Percentiles rank a stretch among this genome's conserved stretches.
Conservation (phyloP, 2,888 invertebrate genomes). For the Serrognathus titanus region DNA sequence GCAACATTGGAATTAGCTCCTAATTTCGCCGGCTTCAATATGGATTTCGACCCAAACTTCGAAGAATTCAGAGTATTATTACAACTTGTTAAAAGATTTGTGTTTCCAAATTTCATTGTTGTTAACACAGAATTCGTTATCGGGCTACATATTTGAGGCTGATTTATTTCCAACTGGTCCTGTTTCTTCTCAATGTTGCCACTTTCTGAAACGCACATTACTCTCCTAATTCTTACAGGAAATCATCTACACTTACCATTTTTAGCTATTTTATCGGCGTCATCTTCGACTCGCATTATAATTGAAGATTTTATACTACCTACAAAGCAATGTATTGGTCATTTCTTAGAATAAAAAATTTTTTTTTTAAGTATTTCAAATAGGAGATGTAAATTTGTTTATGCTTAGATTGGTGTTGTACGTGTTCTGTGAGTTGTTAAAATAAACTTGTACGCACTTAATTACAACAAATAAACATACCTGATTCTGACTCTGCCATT, state of each 20-base stretch:
- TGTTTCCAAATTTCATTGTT: slow-evolving; percentile 9
- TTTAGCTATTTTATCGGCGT: slow-evolving; percentile 35
- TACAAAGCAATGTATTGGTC: slow-evolving; percentile 11
- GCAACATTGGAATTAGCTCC: slow-evolving; percentile 24
- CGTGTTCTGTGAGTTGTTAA: too few relatives aligned
- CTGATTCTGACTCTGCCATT: slow-evolving; percentile 22
- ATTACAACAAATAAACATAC: slow-evolving; percentile 21
- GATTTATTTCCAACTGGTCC: slow-evolving; percentile 30
- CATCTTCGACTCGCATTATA: slow-evolving; percentile 44
- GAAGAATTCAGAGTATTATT: slow-evolving; percentile 1
- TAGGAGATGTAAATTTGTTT: too few relatives aligned
- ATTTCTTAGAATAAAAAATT: not conserved
- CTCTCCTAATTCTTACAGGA: not conserved
- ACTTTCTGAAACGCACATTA: slow-evolving; percentile 28
- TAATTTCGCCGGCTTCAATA: slow-evolving; percentile 30
- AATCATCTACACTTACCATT: slow-evolving; percentile 31
- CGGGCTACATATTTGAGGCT: slow-evolving; percentile 27
- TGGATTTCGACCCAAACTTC: slow-evolving; percentile 18
- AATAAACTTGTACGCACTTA: not conserved
- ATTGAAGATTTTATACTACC: slow-evolving; percentile 35
- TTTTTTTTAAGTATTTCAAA: too few relatives aligned
- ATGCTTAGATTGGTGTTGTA: too few relatives aligned
- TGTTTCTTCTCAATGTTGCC: slow-evolving; percentile 32
- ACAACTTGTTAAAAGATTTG: slow-evolving; percentile 3
- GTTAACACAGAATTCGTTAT: slow-evolving; percentile 10